Percentiles rank a stretch among this genome's conserved stretches.
phyloP scores from a whole-genome alignment of 2,113 vertebrate species.

The Regulus satrapa region DNA sequence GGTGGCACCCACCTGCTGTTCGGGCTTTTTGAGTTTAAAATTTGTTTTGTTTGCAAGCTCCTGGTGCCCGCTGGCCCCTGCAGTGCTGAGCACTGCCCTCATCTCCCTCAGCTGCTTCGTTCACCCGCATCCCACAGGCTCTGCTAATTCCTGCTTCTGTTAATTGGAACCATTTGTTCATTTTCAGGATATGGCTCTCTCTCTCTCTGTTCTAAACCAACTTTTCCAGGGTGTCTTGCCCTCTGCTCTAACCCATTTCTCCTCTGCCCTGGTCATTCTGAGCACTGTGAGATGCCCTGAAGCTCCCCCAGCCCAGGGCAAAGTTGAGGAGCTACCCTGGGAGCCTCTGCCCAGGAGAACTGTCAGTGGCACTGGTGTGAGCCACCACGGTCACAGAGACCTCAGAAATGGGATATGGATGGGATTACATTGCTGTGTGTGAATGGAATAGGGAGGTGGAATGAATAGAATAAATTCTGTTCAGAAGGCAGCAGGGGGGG shows the following conservation, averaged over 20 bases:
- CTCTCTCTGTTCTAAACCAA: accelerated
- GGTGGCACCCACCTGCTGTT: accelerated
- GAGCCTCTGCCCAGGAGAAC: not conserved
- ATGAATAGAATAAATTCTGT: not conserved
- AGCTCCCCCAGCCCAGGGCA: not conserved
- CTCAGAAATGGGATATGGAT: not conserved
- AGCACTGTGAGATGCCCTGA: not conserved
- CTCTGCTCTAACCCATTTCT: not conserved
- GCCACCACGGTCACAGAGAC: not conserved
- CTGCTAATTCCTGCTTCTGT: not conserved
- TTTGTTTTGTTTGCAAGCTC: no score
- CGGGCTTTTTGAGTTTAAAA: not conserved
- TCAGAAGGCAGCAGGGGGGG: not conserved
- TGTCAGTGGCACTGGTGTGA: not conserved
- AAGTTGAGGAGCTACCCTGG: not conserved
- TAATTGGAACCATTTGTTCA: not conserved
- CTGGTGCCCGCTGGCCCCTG: no score
- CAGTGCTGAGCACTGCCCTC: not conserved
- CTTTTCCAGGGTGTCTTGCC: not conserved
- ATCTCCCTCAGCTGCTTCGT: not conserved
- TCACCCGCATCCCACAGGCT: not conserved
- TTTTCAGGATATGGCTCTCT: not conserved
- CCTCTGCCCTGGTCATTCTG: not conserved
- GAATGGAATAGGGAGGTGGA: not conserved
- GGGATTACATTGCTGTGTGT: not conserved